These are phyloP conservation scores for Axea sp. DNA, from an alignment of 2,888 invertebrate species.

Conservation along the genomic window DNA sequence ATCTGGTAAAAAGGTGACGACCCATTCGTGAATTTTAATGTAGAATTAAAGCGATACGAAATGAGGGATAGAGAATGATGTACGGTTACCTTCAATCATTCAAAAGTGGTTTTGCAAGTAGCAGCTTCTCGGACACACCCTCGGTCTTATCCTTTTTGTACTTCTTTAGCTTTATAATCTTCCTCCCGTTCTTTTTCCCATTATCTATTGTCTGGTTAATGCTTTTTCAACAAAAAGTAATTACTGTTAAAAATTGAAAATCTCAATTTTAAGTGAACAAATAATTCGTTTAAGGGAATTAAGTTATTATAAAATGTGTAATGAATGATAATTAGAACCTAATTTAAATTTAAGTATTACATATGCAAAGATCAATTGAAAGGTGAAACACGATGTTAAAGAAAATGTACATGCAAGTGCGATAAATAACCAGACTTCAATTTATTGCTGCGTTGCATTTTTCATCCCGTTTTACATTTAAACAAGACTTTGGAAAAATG, in stretches of 20 bases:
- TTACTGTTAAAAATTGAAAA: constrained; percentile 12
- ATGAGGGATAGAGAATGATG: constrained; percentile 69
- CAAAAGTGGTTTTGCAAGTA: constrained; percentile 72
- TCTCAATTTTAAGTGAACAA: background rate
- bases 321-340: too few relatives aligned
- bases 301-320: too few relatives aligned
- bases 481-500: too few relatives aligned
- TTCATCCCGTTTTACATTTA: too few relatives aligned
- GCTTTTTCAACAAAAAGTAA: constrained; percentile 18
- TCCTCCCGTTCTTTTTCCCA: constrained; percentile 21
- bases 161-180: constrained; percentile 23
- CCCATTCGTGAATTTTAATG: constrained; percentile 75
- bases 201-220: constrained; percentile 33
- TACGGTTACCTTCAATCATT: constrained; percentile 59
- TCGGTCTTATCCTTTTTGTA: constrained; percentile 37
- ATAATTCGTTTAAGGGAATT: too few relatives aligned
- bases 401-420: too few relatives aligned
- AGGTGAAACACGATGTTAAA: too few relatives aligned
- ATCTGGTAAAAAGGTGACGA: constrained; percentile 71
- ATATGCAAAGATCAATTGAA: too few relatives aligned
- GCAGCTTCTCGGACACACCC: constrained; percentile 70
- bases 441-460: too few relatives aligned
- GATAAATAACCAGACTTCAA: too few relatives aligned
- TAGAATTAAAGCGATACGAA: constrained; percentile 74
- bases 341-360: too few relatives aligned